A percentile compares a stretch with the other conserved stretches of the same genome.
Conservation (phyloP, 2,888 invertebrate species). For the Embidobia sp. region DNA sequence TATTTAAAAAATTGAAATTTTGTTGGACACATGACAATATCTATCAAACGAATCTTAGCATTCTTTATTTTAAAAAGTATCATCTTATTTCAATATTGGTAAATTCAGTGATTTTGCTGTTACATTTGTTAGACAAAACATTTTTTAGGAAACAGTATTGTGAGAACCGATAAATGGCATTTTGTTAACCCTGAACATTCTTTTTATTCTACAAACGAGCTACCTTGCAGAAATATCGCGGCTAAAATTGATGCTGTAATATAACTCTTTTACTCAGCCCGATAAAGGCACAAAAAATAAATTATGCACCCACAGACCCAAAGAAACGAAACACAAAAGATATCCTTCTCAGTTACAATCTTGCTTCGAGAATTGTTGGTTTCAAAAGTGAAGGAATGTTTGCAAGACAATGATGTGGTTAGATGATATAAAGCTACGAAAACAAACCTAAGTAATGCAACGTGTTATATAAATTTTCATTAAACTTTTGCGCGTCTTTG, state of each 20-base stretch:
- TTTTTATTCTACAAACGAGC: constrained; percentile 17
- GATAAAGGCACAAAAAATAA: constrained; percentile 12
- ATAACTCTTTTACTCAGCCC: constrained; percentile 8
- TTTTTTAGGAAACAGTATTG: constrained; percentile 4
- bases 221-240: constrained; percentile 16
- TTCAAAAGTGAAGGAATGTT: constrained; percentile 26
- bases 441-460: constrained; percentile 3
- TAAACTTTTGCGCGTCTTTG: constrained; percentile 11
- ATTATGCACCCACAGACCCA: constrained; percentile 67
- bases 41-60: too few relatives aligned
- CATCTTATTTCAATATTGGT: constrained; percentile 26
- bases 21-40: too few relatives aligned
- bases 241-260: constrained; percentile 13
- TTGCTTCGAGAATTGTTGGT: constrained; percentile 71
- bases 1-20: too few relatives aligned
- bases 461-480: constrained; percentile 26
- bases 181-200: constrained; percentile 21
- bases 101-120: constrained; percentile 22
- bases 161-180: constrained; percentile 20
- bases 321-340: constrained; percentile 71
- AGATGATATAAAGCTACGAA: constrained; percentile 34
- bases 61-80: too few relatives aligned
- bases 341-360: constrained; percentile 73
- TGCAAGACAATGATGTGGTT: constrained; percentile 38
- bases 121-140: constrained; percentile 17